Percentiles rank a stretch among this genome's conserved stretches.
Conservation (phyloP, 2,113 vertebrate species). For the Cyanistes caeruleus region DNA sequence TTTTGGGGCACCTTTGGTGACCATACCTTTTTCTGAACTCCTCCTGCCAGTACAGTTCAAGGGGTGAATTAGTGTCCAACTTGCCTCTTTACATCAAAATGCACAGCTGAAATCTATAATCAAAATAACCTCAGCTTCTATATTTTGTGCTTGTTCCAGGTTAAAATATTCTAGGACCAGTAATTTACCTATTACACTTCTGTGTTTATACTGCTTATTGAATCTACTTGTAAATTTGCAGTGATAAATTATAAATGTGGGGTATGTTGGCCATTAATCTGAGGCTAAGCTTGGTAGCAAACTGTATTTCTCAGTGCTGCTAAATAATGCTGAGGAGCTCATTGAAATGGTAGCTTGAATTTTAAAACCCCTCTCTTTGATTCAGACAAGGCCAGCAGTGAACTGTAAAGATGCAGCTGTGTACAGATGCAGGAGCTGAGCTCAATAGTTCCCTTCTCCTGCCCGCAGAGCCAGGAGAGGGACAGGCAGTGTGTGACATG, state of each 20-base stretch:
- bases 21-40: background rate
- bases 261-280: background rate
- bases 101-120: background rate
- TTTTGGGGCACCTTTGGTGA: background rate
- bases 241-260: background rate
- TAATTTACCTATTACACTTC: background rate
- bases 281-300: background rate
- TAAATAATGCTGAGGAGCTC: background rate
- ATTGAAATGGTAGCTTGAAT: background rate
- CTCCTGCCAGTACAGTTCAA: background rate
- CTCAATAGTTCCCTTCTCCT: constrained; percentile 15
- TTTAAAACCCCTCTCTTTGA: background rate
- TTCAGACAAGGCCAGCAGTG: background rate
- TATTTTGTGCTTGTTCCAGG: background rate
- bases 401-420: background rate
- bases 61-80: background rate
- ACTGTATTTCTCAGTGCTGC: background rate
- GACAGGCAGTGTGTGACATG: background rate
- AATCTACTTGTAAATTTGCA: background rate
- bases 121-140: background rate
- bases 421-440: constrained; percentile 20
- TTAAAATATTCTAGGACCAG: background rate
- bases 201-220: background rate
- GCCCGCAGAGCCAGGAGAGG: background rate
- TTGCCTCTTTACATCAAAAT: background rate